Evolutionary conservation across 2,888 invertebrate species (phyloP).

Genomic region (Diploptera punctata): DNA sequence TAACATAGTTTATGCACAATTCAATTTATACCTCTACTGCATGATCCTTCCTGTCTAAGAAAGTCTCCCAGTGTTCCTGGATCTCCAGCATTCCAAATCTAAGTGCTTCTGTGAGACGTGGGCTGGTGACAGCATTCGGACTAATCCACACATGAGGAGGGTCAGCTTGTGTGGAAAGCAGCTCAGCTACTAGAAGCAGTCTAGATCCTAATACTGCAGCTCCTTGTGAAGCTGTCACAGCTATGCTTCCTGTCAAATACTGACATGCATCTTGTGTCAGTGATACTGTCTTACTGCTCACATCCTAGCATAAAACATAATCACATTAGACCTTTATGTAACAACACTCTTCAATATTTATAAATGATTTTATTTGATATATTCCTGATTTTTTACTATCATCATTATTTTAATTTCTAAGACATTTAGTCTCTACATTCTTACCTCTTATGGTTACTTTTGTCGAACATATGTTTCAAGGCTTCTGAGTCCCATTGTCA

Average conservation of each 20-base stretch:
- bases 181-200: constrained; percentile 65
- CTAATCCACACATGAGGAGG: constrained; percentile 91
- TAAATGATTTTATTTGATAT: no score
- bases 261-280: constrained; percentile 78
- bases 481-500: no score
- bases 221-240: constrained; percentile 53
- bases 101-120: constrained; percentile 80
- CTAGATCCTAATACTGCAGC: constrained; percentile 59
- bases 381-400: no score
- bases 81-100: constrained; percentile 91
- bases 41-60: constrained; percentile 90
- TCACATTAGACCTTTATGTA: no score
- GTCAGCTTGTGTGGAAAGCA: constrained; percentile 67
- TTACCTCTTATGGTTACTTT: no score
- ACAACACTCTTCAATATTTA: no score
- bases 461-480: no score
- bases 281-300: constrained; percentile 76
- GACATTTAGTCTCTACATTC: no score
- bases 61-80: constrained; percentile 94
- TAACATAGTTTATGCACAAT: no score
- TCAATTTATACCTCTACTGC: constrained; percentile 74
- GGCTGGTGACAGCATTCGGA: constrained; percentile 67
- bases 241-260: constrained; percentile 62
- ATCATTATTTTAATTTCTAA: no score
- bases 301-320: constrained; percentile 65